These are phyloP conservation scores for Dufourea novaeangliae DNA, from an alignment of 1,140 invertebrate genomes.

Conservation along the genomic window DNA sequence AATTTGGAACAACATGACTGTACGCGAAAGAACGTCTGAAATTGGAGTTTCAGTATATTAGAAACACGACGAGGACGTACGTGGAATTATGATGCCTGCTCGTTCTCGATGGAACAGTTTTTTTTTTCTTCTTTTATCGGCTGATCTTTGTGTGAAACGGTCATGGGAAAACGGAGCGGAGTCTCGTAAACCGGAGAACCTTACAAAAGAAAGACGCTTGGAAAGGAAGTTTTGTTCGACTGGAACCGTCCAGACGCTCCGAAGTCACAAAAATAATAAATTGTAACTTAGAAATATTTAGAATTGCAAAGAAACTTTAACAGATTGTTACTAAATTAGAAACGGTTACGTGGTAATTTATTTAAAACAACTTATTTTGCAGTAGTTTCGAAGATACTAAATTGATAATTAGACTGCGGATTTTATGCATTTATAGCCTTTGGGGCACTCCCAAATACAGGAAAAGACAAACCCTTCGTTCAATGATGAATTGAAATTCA, in stretches of 20 bases:
- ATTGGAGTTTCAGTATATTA: not conserved
- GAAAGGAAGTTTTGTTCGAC: not conserved
- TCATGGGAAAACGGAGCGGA: constrained; percentile 1
- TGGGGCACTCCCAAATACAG: no score
- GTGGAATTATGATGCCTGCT: not conserved
- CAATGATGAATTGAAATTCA: no score
- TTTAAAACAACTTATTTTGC: no score
- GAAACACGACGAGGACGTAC: not conserved
- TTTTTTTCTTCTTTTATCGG: not conserved
- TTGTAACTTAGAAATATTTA: no score
- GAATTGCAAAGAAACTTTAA: no score
- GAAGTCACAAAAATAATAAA: not conserved
- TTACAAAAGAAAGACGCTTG: not conserved
- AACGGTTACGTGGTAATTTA: no score
- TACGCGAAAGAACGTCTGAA: not conserved
- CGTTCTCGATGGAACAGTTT: not conserved
- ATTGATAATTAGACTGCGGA: no score
- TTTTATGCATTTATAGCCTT: no score
- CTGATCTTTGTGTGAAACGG: constrained; percentile 1
- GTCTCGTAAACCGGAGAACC: not conserved
- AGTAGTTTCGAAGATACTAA: no score
- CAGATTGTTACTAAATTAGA: no score
- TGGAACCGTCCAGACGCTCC: not conserved
- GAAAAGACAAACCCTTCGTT: no score
- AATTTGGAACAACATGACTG: not conserved